Percentiles rank a stretch among this genome's conserved stretches.
Conservation (phyloP, 2,797 vertebrate species). For the Girardinus metallicus region DNA sequence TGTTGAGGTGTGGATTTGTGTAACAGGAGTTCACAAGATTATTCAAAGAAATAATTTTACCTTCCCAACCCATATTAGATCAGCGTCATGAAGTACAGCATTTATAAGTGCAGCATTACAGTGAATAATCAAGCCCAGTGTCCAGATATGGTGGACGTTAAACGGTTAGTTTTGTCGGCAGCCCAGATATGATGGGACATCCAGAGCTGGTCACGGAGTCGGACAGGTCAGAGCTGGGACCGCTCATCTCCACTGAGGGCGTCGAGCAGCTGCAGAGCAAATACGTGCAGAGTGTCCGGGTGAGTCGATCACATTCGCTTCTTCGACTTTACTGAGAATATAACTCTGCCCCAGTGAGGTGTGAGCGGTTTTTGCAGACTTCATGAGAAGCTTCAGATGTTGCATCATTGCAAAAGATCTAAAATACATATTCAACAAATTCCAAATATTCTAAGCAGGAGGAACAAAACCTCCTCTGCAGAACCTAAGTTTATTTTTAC, state of each 20-base stretch:
- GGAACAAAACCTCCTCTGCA: background rate
- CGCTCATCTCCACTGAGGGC: constrained; percentile 86
- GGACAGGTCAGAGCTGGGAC: constrained; percentile 82
- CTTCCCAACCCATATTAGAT: background rate
- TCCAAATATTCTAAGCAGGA: background rate
- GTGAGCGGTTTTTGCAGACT: background rate
- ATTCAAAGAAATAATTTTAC: background rate
- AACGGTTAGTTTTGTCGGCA: constrained; percentile 53
- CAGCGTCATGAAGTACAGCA: background rate
- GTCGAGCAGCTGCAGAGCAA: constrained; percentile 89
- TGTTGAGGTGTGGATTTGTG: background rate
- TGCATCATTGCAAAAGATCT: background rate
- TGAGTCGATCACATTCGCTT: constrained; percentile 52
- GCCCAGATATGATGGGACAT: constrained; percentile 92
- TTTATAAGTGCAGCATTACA: background rate
- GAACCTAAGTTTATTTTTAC: background rate
- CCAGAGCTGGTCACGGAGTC: constrained; percentile 87
- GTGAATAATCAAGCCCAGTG: background rate
- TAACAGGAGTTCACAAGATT: background rate
- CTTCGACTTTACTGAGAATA: background rate
- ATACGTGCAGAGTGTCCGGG: constrained; percentile 90
- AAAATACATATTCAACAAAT: background rate
- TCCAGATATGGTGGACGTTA: background rate
- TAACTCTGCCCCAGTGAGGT: background rate
- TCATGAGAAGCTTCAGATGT: background rate